A percentile compares a stretch with the other conserved stretches of the same genome.
These are phyloP conservation scores for Epirrhoe alternata DNA, from an alignment of 2,888 invertebrate species.

Conservation along the genomic window DNA sequence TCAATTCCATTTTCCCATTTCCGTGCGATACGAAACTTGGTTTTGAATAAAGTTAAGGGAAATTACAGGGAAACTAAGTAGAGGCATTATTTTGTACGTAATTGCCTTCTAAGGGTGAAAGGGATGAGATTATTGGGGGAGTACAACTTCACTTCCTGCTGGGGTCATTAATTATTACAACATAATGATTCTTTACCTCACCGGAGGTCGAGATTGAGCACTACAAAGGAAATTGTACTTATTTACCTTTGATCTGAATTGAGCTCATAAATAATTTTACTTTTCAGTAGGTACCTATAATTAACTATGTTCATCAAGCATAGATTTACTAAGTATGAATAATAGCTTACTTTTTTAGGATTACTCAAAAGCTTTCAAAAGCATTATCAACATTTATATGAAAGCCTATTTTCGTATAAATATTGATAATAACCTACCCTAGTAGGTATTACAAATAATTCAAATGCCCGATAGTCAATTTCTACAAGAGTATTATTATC, in stretches of 20 bases:
- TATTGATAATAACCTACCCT: too few relatives aligned
- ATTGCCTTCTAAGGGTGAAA: slow-evolving; percentile 53
- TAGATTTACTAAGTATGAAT: too few relatives aligned
- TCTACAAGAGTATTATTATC: not conserved
- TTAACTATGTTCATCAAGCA: not conserved
- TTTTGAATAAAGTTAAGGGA: slow-evolving; percentile 38
- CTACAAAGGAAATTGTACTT: slow-evolving; percentile 12
- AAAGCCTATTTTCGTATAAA: too few relatives aligned
- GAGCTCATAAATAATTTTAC: not conserved
- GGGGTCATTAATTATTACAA: slow-evolving; percentile 43
- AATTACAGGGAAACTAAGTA: slow-evolving; percentile 42
- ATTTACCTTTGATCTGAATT: not conserved
- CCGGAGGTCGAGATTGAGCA: slow-evolving; percentile 9
- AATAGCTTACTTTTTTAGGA: too few relatives aligned
- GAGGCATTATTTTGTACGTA: slow-evolving; percentile 45
- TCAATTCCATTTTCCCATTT: slow-evolving; percentile 35
- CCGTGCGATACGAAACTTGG: slow-evolving; percentile 27
- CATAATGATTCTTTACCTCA: slow-evolving; percentile 30
- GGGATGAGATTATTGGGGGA: slow-evolving; percentile 53
- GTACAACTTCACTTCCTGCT: slow-evolving; percentile 43
- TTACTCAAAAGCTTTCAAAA: too few relatives aligned
- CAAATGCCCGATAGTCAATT: not conserved
- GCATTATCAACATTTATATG: too few relatives aligned
- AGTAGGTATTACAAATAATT: not conserved
- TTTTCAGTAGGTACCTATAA: not conserved